Conservation (phyloP, 1,140 invertebrate species). For the Drosophila pseudoobscura region DNA sequence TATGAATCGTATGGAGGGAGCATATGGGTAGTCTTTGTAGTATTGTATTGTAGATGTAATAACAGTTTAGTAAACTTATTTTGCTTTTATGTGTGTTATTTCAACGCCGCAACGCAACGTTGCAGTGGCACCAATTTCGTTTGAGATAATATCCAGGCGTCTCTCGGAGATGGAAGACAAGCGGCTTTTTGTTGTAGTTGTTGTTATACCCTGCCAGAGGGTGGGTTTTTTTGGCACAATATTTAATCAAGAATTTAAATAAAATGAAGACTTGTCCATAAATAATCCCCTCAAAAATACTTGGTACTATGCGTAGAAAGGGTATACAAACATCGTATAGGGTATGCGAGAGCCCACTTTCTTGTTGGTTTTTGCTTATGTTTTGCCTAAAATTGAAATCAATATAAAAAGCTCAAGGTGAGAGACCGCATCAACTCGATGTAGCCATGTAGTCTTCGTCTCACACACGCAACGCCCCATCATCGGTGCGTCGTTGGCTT, state of each 20-base stretch:
- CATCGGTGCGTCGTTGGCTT: constrained; percentile 33
- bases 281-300: too few relatives aligned
- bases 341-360: neutral
- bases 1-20: constrained; percentile 33
- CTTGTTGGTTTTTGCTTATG: constrained; percentile 9
- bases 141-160: constrained; percentile 46
- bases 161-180: constrained; percentile 32
- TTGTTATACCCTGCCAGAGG: too few relatives aligned
- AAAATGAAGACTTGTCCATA: too few relatives aligned
- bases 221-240: too few relatives aligned
- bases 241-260: too few relatives aligned
- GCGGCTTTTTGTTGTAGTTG: constrained; percentile 14
- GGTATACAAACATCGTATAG: neutral
- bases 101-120: constrained; percentile 21
- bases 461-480: constrained; percentile 50
- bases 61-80: constrained; percentile 57
- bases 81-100: constrained; percentile 21
- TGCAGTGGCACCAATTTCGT: constrained; percentile 55
- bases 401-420: constrained; percentile 72
- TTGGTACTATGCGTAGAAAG: too few relatives aligned
- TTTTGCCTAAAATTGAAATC: constrained; percentile 46
- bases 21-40: neutral
- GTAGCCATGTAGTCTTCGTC: constrained; percentile 19
- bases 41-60: constrained; percentile 48
- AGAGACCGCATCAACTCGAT: constrained; percentile 67